phyloP scores from a whole-genome alignment of 2,113 vertebrate genomes.

The Scopus umbretta region DNA sequence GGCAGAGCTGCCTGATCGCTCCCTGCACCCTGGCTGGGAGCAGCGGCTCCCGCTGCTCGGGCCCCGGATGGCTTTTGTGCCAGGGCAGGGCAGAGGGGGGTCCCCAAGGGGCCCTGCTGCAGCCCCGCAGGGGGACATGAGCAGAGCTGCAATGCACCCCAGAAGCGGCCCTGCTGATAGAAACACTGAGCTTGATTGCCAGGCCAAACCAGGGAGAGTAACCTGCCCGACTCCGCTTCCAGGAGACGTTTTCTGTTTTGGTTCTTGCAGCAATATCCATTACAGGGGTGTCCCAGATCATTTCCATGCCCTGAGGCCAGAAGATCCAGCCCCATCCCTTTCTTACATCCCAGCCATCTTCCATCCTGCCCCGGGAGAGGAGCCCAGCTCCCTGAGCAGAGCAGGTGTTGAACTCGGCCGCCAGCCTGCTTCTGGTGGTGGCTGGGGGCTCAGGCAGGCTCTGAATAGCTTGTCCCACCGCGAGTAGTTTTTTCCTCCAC shows the following conservation, averaged over 20 bases:
- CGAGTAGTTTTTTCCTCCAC: background rate
- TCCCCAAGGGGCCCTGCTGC: background rate
- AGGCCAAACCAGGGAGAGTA: background rate
- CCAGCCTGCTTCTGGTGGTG: accelerated
- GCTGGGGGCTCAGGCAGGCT: background rate
- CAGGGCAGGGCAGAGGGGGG: background rate
- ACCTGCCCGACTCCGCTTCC: accelerated
- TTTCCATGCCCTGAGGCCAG: too few relatives aligned
- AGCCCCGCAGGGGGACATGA: background rate
- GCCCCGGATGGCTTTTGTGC: background rate
- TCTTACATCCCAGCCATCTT: background rate
- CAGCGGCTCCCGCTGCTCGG: background rate
- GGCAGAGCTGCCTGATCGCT: background rate
- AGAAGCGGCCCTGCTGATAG: accelerated
- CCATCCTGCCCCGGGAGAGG: background rate
- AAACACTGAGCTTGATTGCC: background rate
- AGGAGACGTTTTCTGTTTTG: background rate
- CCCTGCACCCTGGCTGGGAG: accelerated
- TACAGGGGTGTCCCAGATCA: accelerated
- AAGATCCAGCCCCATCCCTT: background rate
- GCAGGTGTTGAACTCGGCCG: too few relatives aligned
- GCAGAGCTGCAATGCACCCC: background rate
- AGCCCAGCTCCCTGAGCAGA: background rate
- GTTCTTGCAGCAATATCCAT: background rate
- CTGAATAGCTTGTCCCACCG: background rate